These are phyloP conservation scores for Stegodyphus mimosarum DNA, from an alignment of 1,140 invertebrate genomes.

Conservation along the genomic window DNA sequence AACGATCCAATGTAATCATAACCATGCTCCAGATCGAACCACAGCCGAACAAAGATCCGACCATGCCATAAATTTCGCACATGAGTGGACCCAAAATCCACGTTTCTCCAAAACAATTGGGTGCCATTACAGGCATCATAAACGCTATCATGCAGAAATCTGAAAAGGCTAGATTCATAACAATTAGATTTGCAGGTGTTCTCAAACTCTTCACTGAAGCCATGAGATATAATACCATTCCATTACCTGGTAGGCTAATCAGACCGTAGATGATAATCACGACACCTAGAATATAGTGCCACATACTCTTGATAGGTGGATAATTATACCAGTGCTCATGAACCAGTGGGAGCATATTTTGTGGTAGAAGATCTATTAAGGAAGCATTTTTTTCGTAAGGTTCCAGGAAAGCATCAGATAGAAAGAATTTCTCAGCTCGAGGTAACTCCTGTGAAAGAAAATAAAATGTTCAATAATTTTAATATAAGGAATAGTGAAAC, in stretches of 20 bases:
- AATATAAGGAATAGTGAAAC: too few species aligned
- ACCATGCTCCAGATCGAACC: conserved; percentile 86
- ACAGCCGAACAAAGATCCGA: conserved; percentile 83
- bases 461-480: too few species aligned
- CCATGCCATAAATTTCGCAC: conserved; percentile 83
- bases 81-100: conserved; percentile 85
- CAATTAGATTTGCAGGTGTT: conserved; percentile 84
- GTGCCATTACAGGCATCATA: conserved; percentile 80
- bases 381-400: conserved; percentile 72
- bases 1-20: conserved; percentile 83
- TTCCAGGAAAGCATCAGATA: neutral
- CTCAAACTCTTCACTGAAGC: conserved; percentile 78
- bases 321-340: conserved; percentile 81
- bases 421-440: neutral
- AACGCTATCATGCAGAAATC: conserved; percentile 88
- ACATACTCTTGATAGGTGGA: conserved; percentile 80
- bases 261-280: conserved; percentile 79
- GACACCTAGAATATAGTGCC: conserved; percentile 82
- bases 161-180: conserved; percentile 86
- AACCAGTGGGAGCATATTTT: conserved; percentile 79
- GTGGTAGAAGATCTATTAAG: conserved; percentile 78
- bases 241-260: conserved; percentile 80
- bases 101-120: conserved; percentile 87
- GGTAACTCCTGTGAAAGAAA: neutral
- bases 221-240: conserved; percentile 88